Conservation (phyloP, 2,797 vertebrate species). For the Micrastur ruficollis region DNA sequence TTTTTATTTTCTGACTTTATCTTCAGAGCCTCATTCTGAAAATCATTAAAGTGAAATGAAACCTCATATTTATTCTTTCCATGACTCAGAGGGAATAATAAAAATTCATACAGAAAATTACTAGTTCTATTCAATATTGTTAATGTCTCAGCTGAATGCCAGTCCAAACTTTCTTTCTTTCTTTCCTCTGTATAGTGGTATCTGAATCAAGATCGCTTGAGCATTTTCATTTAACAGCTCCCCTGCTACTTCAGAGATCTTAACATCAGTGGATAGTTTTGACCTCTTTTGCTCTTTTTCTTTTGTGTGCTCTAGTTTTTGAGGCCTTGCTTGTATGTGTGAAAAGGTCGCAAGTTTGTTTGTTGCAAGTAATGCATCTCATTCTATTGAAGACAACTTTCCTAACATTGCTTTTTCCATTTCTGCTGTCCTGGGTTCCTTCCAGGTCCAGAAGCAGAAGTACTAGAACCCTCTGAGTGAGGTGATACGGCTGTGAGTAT, state of each 20-base stretch:
- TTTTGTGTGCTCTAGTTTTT: neutral
- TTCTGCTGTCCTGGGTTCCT: neutral
- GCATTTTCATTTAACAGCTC: neutral
- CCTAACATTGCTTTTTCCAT: neutral
- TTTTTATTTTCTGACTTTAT: neutral
- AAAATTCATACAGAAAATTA: constrained; percentile 2
- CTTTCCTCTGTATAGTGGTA: neutral
- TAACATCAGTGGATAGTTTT: neutral
- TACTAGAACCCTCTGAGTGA: neutral
- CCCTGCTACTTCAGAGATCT: neutral
- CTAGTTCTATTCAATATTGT: neutral
- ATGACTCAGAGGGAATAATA: constrained; percentile 2
- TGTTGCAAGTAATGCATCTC: neutral
- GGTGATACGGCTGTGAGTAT: neutral
- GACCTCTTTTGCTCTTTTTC: neutral
- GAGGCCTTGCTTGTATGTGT: neutral
- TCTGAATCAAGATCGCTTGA: neutral
- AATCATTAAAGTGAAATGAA: constrained; percentile 26
- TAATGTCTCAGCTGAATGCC: neutral
- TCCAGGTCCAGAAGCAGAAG: neutral
- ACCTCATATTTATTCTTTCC: constrained; percentile 4
- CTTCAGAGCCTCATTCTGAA: neutral
- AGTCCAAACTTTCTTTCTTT: constrained; percentile 3
- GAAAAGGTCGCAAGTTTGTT: neutral
- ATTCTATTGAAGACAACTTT: neutral